Evolutionary conservation across 2,888 invertebrate species (phyloP), one percentile per base, ranked within the genome.

Genomic region (Heteromurus nitidus): DNA sequence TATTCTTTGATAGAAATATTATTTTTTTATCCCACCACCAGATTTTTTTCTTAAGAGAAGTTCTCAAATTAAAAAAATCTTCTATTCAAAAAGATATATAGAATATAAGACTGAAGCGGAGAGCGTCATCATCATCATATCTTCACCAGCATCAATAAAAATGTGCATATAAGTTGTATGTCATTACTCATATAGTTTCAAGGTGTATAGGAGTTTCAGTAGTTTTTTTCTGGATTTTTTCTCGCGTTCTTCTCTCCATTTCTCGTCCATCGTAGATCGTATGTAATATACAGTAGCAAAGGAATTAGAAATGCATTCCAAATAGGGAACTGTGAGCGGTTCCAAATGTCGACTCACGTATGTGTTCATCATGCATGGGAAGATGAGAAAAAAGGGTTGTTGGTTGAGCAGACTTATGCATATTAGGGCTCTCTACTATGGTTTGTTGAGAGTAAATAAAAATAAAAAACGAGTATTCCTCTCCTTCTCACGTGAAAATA

Each of bases 361-460:
- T 20, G 13, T 13, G 18, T 18, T 30, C n/a, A 28, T 58, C 68
- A 60, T 44, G 68, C 60, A 47, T 76, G 60, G 68, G 26, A 76
- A 67, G 76, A 72, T 79, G 79, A 64, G 79, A 72, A 79, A 69
- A 65, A 79, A 79, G 67, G 79, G 79, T 53, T 79, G 55, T 18
- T 20, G 65, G 30, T 58, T 30, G 44, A 28, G 28, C n/a, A 62
- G 62, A 30, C 31, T 28, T 62, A 62, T 62, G 62, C 62, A 62
- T 30, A 62, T 62, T 62, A 62, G 62, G 31, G 2, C 62, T 62
- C 62, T 62, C 31, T 31, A 62, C 20, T 26, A n/a, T 50, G 20
- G 50, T 47, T 11, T 50, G 18, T 50, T 5, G 68, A 7, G 18
- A 68, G 68, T 50, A 65, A 44, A 50, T 68, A 69, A 69, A 68